phyloP scores from a whole-genome alignment of 2,113 vertebrate genomes.

The Oxyura jamaicensis region DNA sequence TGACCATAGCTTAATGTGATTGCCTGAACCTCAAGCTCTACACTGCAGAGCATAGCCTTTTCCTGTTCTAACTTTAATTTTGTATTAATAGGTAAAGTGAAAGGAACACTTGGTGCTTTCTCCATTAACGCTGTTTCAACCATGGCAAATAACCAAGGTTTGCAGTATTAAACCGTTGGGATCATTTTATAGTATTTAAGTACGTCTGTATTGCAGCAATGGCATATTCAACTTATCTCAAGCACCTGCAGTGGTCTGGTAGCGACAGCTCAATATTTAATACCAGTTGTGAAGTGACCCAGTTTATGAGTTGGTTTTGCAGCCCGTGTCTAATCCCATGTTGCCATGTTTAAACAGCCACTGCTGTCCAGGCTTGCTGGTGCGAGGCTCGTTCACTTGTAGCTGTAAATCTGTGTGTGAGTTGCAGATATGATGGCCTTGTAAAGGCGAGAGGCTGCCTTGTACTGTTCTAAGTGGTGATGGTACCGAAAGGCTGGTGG shows the following conservation, averaged over 20 bases:
- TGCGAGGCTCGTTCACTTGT: not conserved
- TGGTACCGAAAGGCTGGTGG: not conserved
- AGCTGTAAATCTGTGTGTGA: constrained; percentile 8
- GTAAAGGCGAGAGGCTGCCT: not conserved
- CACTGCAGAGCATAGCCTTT: not conserved
- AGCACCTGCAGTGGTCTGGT: not conserved
- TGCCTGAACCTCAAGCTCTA: not conserved
- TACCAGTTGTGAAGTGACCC: constrained; percentile 15
- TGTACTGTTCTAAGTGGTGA: not conserved
- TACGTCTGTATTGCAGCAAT: constrained; percentile 12
- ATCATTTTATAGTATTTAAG: not conserved
- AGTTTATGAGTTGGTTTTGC: not conserved
- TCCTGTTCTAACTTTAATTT: not conserved
- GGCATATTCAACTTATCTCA: not conserved
- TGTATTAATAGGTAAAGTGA: not conserved
- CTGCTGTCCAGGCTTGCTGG: not conserved
- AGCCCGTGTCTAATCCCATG: not conserved
- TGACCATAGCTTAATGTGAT: not conserved
- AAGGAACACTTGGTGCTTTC: not conserved
- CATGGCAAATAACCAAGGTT: not conserved
- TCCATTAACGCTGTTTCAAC: not conserved
- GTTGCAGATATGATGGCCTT: not conserved
- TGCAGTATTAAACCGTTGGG: not conserved
- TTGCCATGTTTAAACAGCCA: not conserved
- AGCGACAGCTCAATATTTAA: not conserved